phyloP scores from a whole-genome alignment of 1,140 invertebrate genomes.

The Pogonognathellus flavescens region DNA sequence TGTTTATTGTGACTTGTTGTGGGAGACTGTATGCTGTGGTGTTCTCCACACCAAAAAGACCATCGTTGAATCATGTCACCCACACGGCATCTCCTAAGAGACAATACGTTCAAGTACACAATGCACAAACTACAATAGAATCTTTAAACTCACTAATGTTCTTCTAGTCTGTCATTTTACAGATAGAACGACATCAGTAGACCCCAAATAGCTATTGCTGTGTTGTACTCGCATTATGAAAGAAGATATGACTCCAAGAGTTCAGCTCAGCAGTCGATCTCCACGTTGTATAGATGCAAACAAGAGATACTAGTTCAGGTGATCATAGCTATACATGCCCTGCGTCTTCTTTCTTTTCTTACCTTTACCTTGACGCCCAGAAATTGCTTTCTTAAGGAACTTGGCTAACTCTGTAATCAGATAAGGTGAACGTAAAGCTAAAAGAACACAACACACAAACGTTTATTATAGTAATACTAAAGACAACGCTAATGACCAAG shows the following conservation, averaged over 20 bases:
- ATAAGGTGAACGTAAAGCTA: not conserved
- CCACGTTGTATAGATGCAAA: not conserved
- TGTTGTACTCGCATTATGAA: not conserved
- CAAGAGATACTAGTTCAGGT: slow-evolving; percentile 26
- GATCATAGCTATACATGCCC: not conserved
- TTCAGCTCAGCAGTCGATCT: not conserved
- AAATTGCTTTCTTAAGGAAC: slow-evolving; percentile 6
- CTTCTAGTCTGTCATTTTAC: slow-evolving; percentile 24
- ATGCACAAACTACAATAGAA: not conserved
- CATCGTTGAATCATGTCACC: not conserved
- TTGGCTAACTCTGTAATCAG: not conserved
- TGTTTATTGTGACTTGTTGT: slow-evolving; percentile 50
- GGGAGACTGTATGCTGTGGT: slow-evolving; percentile 18
- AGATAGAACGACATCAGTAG: not conserved
- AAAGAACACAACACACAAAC: no score
- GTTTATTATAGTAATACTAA: no score
- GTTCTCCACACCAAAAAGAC: not conserved
- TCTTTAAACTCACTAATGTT: slow-evolving; percentile 6
- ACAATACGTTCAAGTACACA: not conserved
- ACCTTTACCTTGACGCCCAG: slow-evolving; percentile 28
- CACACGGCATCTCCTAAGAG: not conserved
- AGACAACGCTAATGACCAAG: no score
- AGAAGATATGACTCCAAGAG: not conserved
- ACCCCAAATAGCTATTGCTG: not conserved
- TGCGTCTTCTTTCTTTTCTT: slow-evolving; percentile 3